These are phyloP conservation scores for Collichthys lucidus DNA, from an alignment of 2,113 vertebrate genomes.

Conservation along the genomic window DNA sequence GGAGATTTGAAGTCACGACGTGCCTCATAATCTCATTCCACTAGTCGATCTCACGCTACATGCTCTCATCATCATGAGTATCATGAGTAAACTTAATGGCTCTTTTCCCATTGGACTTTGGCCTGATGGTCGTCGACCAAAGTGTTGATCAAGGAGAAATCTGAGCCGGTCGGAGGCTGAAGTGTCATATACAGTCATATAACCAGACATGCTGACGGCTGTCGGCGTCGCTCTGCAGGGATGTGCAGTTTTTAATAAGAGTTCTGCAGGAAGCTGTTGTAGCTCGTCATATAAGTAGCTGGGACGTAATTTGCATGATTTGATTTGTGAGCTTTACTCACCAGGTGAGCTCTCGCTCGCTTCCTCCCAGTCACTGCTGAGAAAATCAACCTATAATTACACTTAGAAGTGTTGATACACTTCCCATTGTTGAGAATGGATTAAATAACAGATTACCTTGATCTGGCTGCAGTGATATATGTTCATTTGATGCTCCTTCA, in stretches of 20 bases:
- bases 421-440: neutral
- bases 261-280: slow-evolving; percentile 10
- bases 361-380: neutral
- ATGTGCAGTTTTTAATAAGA: slow-evolving; percentile 14
- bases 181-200: neutral
- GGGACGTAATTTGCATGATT: slow-evolving; percentile 40
- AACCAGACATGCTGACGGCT: neutral
- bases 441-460: neutral
- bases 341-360: neutral
- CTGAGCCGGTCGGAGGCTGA: too few relatives aligned
- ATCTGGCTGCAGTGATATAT: neutral
- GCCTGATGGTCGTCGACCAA: too few relatives aligned
- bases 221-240: neutral
- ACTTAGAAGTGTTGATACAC: neutral
- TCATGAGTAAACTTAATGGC: too few relatives aligned
- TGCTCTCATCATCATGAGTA: too few relatives aligned
- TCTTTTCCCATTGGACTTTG: too few relatives aligned
- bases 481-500: neutral
- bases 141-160: too few relatives aligned
- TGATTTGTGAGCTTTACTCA: slow-evolving; percentile 45
- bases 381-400: slow-evolving; percentile 31
- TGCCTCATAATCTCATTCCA: too few relatives aligned
- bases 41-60: too few relatives aligned
- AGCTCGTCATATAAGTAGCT: slow-evolving; percentile 15
- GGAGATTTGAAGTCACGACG: too few relatives aligned